Base-by-base conservation (phyloP, 2,888 invertebrate species). In the Chirona hameri region DNA sequence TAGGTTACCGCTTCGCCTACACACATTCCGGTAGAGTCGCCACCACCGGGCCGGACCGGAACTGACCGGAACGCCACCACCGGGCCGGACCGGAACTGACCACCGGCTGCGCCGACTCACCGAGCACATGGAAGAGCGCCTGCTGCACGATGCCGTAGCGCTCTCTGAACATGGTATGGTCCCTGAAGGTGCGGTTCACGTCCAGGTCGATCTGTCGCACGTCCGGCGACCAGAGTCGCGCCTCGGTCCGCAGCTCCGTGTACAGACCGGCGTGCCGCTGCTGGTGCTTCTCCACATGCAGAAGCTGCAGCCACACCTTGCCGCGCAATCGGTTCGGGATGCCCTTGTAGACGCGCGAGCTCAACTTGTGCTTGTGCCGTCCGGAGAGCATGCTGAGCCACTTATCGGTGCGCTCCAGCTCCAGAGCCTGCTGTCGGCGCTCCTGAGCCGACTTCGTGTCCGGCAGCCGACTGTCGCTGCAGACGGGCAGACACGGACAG, bases 131-230 rank as follows among this genome's bases (percentile, higher is more conserved):
- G 88, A 99, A 99, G 86, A 99, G 91, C 83, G 96, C 95, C 88
- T 95, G 95, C 88, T 99, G 99, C 89, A 97, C 96, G 86, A 95
- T 93, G 87, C 96, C 95, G 89, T 98, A 99, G 87, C 99, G 91
- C 89, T 97, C 95, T 86, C 98, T 89, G 87, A 91, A 92, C 89
- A 90, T 95, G 87, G 96, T 93, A 89, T 99, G 97, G 90, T 99
- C 98, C 86, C 99, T 92, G 89, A 98, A 99, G 87, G 99, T 99
- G 86, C 99, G 92, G 90, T 99, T 99, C 24, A 99, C 98, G 90
- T 99, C 99, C 55, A 99, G 93, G 90, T 99, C 99, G 86, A 99
- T 99, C 90, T 99, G 99, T 85, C 98, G 91, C 84, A 98, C 96
- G 89, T 99, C 98, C 46, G 97, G 96, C 18, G 98, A 98, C 91